Conservation (phyloP, 2,113 vertebrate species). For the Anthoscopus minutus region DNA sequence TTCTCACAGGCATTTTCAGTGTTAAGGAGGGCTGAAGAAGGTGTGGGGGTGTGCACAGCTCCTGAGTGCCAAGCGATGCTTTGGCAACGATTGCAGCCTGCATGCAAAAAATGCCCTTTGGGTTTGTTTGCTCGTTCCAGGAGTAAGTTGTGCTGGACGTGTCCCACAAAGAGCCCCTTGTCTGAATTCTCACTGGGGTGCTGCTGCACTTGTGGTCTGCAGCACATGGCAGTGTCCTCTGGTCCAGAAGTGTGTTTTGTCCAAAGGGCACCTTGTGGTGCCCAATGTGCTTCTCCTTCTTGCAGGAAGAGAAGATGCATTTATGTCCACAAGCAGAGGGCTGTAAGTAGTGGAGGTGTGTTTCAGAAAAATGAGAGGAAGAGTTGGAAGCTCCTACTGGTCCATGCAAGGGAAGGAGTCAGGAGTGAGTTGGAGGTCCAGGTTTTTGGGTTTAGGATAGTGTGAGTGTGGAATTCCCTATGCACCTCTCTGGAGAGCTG, state of each 20-base stretch:
- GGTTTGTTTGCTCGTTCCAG: neutral
- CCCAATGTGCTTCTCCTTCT: neutral
- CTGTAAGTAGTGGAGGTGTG: fast-evolving
- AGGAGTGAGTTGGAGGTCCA: neutral
- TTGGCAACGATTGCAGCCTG: neutral
- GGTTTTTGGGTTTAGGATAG: neutral
- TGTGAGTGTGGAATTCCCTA: neutral
- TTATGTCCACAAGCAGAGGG: neutral
- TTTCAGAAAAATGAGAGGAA: neutral
- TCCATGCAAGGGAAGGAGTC: neutral
- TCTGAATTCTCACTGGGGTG: neutral
- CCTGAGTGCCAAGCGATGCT: fast-evolving
- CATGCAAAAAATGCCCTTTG: neutral
- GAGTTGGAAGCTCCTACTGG: neutral
- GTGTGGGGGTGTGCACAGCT: neutral
- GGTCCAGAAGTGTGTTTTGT: neutral
- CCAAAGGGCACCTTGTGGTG: neutral
- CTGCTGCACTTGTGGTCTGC: neutral
- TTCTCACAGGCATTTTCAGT: neutral
- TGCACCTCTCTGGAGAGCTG: too few relatives aligned
- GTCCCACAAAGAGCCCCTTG: neutral
- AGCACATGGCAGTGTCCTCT: neutral
- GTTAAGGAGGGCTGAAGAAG: neutral
- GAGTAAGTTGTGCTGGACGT: neutral
- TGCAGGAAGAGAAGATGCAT: neutral